phyloP scores from a whole-genome alignment of 2,113 vertebrate species.

The Sprattus sprattus region DNA sequence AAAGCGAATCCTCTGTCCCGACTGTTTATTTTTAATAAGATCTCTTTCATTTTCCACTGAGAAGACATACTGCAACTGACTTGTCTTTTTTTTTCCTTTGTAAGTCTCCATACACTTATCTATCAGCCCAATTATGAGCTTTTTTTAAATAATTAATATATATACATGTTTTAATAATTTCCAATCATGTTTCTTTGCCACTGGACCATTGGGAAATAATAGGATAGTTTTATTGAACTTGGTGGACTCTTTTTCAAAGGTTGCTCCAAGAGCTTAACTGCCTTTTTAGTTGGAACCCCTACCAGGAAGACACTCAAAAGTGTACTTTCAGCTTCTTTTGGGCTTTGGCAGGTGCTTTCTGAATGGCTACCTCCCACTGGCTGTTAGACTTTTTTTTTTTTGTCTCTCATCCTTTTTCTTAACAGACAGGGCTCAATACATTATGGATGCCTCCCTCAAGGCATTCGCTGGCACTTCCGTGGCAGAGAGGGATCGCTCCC shows the following conservation, averaged over 20 bases:
- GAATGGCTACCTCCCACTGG: constrained; percentile 6
- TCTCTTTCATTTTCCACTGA: not conserved
- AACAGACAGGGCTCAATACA: constrained; percentile 26
- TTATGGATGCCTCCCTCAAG: constrained; percentile 26
- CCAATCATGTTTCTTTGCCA: not conserved
- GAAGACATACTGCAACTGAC: not conserved
- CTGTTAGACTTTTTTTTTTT: not conserved
- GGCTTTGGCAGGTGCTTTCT: not conserved
- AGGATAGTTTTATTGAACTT: not conserved
- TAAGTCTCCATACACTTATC: not conserved
- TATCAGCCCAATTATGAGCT: not conserved
- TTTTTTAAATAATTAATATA: not conserved
- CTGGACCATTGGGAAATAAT: not conserved
- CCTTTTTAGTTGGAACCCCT: not conserved
- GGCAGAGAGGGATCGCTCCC: constrained; percentile 53
- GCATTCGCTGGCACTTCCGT: constrained; percentile 21
- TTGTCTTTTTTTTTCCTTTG: not conserved
- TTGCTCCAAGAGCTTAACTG: not conserved
- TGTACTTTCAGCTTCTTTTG: not conserved
- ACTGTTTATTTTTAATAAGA: not conserved
- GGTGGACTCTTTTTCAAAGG: not conserved
- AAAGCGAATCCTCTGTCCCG: not conserved
- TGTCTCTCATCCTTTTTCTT: not conserved
- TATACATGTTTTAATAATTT: not conserved
- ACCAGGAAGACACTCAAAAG: not conserved